A percentile compares a stretch with the other conserved stretches of the same genome.
phyloP scores from a whole-genome alignment of 2,797 vertebrate genomes.

The Falco peregrinus region DNA sequence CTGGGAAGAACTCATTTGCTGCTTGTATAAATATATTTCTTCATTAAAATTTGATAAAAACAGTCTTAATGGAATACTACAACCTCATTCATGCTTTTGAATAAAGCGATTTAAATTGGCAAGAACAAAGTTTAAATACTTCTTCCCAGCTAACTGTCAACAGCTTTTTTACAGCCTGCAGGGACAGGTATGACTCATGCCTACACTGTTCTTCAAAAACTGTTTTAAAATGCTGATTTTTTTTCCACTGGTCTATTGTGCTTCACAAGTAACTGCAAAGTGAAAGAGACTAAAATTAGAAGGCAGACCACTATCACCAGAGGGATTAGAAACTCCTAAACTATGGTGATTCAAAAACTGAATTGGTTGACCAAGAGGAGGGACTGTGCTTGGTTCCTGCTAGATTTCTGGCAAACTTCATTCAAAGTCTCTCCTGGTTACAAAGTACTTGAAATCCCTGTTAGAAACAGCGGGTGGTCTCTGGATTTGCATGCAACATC shows the following conservation, averaged over 20 bases:
- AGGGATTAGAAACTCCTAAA: slow-evolving; percentile 30
- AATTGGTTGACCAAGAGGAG: not conserved
- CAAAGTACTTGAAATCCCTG: not conserved
- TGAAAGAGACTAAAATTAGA: slow-evolving; percentile 53
- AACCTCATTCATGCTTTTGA: slow-evolving; percentile 56
- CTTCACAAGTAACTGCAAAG: slow-evolving; percentile 29
- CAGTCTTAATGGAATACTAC: slow-evolving; percentile 53
- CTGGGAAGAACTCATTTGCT: slow-evolving; percentile 22
- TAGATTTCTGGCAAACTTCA: slow-evolving; percentile 18
- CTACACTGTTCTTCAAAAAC: slow-evolving; percentile 17
- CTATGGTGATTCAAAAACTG: not conserved
- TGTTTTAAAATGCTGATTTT: slow-evolving; percentile 47
- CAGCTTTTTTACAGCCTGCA: slow-evolving; percentile 27
- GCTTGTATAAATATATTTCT: slow-evolving; percentile 36
- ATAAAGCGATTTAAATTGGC: slow-evolving; percentile 46
- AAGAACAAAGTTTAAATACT: slow-evolving; percentile 61
- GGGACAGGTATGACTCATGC: slow-evolving; percentile 63
- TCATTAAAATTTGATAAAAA: slow-evolving; percentile 55
- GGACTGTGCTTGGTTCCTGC: not conserved
- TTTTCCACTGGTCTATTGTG: slow-evolving; percentile 30
- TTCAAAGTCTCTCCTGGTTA: not conserved
- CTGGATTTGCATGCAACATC: not conserved
- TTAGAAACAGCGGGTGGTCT: not conserved
- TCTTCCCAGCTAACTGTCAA: slow-evolving; percentile 35
- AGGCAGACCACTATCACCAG: slow-evolving; percentile 43